Conservation (phyloP, 1,140 invertebrate genomes). For the Lucilia sericata region DNA sequence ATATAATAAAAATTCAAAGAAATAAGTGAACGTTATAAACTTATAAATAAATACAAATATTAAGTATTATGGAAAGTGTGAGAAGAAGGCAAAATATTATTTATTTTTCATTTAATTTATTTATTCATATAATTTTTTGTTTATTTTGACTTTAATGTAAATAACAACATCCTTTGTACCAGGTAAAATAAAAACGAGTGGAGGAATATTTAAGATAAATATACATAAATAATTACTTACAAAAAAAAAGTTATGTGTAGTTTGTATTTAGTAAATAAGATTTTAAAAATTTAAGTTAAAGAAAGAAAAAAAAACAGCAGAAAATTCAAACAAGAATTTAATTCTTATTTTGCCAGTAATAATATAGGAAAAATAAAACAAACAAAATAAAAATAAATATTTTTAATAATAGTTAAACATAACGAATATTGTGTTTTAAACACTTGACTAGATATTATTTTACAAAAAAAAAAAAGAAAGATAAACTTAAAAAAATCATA, state of each 20-base stretch:
- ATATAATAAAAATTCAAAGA: not conserved
- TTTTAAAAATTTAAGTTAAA: constrained; percentile 2
- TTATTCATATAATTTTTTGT: too few species aligned
- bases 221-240: not conserved
- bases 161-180: not conserved
- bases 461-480: not conserved
- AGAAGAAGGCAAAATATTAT: not conserved
- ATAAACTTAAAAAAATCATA: not conserved
- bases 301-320: not conserved
- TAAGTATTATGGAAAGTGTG: not conserved
- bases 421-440: constrained; percentile 42
- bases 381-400: too few species aligned
- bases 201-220: not conserved
- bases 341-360: constrained; percentile 37
- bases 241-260: not conserved
- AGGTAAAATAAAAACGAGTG: not conserved
- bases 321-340: constrained; percentile 31
- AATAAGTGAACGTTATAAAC: not conserved
- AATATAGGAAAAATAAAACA: not conserved
- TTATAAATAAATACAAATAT: not conserved
- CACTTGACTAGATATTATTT: constrained; percentile 16
- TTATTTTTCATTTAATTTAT: not conserved
- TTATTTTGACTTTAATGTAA: not conserved
- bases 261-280: not conserved
- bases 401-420: constrained; percentile 37